Conservation (phyloP, 2,888 invertebrate genomes). For the Odontomyia ornata region DNA sequence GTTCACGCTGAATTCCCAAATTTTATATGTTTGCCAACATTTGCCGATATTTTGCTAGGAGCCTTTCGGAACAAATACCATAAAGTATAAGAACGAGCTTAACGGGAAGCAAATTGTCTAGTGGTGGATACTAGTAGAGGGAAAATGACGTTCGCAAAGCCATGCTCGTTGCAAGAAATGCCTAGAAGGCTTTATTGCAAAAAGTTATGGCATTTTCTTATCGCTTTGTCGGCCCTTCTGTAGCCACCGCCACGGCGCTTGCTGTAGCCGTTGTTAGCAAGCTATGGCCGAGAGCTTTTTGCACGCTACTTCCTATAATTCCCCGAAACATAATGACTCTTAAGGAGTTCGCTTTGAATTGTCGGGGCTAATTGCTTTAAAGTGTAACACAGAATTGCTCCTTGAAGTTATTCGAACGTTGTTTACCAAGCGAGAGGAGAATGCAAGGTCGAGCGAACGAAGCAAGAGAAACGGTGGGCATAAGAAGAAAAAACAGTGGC, state of each 20-base stretch:
- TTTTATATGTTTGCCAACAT: slow-evolving; percentile 1
- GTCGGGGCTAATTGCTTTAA: slow-evolving; percentile 35
- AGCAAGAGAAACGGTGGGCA: background rate
- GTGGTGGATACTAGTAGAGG: background rate
- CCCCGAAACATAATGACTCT: slow-evolving; percentile 25
- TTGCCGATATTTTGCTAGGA: background rate
- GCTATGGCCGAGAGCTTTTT: background rate
- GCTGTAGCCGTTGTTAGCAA: background rate
- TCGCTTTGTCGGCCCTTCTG: background rate
- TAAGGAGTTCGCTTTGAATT: slow-evolving; percentile 20
- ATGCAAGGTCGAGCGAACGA: background rate
- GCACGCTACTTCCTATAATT: background rate
- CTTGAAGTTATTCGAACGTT: background rate
- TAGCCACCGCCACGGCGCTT: background rate
- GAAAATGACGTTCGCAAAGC: no score
- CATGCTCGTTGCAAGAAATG: slow-evolving; percentile 12
- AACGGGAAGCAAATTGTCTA: background rate
- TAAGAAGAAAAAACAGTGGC: background rate
- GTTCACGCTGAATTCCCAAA: background rate
- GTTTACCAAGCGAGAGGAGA: background rate
- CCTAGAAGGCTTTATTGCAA: slow-evolving; percentile 27
- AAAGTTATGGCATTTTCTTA: slow-evolving; percentile 36
- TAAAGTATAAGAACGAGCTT: background rate
- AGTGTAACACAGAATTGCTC: slow-evolving; percentile 18
- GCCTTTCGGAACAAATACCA: slow-evolving; percentile 8